Conservation (phyloP, 2,797 vertebrate genomes). For the Lerista edwardsae region DNA sequence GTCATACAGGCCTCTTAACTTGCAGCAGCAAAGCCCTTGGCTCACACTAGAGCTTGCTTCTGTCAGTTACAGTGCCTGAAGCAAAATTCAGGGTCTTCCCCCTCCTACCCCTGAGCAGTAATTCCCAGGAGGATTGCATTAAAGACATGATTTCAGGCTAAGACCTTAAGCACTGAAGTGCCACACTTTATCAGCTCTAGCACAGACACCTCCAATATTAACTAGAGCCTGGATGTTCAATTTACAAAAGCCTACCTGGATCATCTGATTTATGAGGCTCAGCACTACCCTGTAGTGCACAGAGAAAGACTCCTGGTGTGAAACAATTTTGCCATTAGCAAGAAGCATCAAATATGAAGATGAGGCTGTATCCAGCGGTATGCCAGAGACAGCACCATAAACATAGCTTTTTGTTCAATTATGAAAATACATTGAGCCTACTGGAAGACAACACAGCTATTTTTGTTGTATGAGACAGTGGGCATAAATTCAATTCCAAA, state of each 20-base stretch:
- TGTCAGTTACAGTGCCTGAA: neutral
- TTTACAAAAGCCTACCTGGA: conserved; percentile 4
- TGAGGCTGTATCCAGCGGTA: conserved; percentile 1
- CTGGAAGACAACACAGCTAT: neutral
- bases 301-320: neutral
- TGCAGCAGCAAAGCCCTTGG: neutral
- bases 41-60: conserved; percentile 20
- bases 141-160: conserved; percentile 27
- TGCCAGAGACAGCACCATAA: conserved; percentile 32
- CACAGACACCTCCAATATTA: conserved; percentile 6
- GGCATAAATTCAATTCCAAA: conserved; percentile 25
- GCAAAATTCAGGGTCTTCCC: conserved; percentile 2
- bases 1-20: conserved; percentile 19
- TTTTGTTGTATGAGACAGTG: neutral
- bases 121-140: conserved; percentile 36
- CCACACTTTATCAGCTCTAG: conserved; percentile 37
- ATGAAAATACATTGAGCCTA: rapidly evolving
- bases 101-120: neutral
- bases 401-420: neutral
- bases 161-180: conserved; percentile 51
- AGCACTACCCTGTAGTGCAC: neutral
- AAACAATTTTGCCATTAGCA: conserved; percentile 26
- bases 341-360: conserved; percentile 31
- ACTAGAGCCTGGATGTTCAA: conserved; percentile 15
- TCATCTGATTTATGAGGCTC: conserved; percentile 24